phyloP scores from a whole-genome alignment of 2,113 vertebrate genomes.

The Phaethornis superciliosus region DNA sequence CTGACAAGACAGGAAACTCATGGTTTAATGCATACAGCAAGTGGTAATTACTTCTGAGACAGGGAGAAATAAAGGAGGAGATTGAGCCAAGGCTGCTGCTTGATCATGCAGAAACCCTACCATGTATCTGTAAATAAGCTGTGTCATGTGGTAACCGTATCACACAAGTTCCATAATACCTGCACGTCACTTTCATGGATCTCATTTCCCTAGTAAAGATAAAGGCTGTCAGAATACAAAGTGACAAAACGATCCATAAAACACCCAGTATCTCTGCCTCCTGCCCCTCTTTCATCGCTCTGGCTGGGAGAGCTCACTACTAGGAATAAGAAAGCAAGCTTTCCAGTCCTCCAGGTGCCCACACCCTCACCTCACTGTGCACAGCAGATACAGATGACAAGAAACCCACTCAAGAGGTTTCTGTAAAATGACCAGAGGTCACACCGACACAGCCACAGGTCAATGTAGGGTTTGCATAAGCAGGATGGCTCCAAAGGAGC shows the following conservation, averaged over 20 bases:
- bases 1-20: background rate
- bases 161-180: background rate
- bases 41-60: background rate
- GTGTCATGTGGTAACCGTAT: background rate
- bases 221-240: background rate
- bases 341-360: background rate
- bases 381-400: background rate
- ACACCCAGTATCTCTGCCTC: background rate
- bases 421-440: fast-evolving
- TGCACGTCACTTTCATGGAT: background rate
- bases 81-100: background rate
- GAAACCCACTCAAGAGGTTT: background rate
- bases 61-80: background rate
- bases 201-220: background rate
- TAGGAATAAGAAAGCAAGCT: background rate
- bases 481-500: background rate
- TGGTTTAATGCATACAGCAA: background rate
- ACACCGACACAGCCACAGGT: background rate
- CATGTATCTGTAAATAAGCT: background rate
- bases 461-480: fast-evolving
- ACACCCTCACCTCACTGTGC: fast-evolving
- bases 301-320: background rate
- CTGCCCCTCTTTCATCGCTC: background rate
- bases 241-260: background rate
- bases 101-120: background rate